phyloP scores from a whole-genome alignment of 2,888 invertebrate genomes.

The Aleiodes alternator region DNA sequence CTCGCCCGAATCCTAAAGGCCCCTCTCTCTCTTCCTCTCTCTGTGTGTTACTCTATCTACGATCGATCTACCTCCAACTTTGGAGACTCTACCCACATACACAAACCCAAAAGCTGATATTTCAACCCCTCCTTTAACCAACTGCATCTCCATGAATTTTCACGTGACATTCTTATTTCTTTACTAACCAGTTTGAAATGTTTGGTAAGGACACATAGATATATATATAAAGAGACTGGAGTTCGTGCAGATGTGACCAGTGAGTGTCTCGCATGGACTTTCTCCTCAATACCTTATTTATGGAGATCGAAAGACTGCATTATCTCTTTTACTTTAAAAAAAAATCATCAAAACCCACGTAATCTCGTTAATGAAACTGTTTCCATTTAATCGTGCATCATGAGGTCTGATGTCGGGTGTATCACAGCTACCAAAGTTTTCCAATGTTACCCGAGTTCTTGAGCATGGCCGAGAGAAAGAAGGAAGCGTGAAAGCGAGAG shows the following conservation, averaged over 20 bases:
- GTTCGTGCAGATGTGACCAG: too few relatives aligned
- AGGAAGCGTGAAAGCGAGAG: slow-evolving; percentile 44
- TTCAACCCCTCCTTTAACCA: background rate
- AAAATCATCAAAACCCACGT: too few relatives aligned
- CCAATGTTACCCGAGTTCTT: slow-evolving; percentile 6
- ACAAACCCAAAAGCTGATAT: slow-evolving; percentile 21
- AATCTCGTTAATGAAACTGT: too few relatives aligned
- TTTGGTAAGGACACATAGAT: background rate
- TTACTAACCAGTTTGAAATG: background rate
- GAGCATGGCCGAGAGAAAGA: slow-evolving; percentile 12
- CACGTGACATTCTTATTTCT: slow-evolving; percentile 8
- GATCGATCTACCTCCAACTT: slow-evolving; percentile 42
- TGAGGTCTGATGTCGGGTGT: too few relatives aligned
- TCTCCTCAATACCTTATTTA: too few relatives aligned
- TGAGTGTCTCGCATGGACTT: too few relatives aligned
- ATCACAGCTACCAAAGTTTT: slow-evolving; percentile 33
- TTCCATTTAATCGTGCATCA: too few relatives aligned
- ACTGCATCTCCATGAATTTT: slow-evolving; percentile 13
- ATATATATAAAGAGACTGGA: background rate
- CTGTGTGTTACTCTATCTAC: slow-evolving; percentile 33
- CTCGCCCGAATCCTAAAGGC: slow-evolving; percentile 43
- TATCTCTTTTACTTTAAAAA: too few relatives aligned
- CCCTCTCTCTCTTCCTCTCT: background rate
- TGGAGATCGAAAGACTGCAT: too few relatives aligned
- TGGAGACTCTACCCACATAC: slow-evolving; percentile 13